Conservation (phyloP, 2,888 invertebrate genomes). For the Adelphocoris suturalis region DNA sequence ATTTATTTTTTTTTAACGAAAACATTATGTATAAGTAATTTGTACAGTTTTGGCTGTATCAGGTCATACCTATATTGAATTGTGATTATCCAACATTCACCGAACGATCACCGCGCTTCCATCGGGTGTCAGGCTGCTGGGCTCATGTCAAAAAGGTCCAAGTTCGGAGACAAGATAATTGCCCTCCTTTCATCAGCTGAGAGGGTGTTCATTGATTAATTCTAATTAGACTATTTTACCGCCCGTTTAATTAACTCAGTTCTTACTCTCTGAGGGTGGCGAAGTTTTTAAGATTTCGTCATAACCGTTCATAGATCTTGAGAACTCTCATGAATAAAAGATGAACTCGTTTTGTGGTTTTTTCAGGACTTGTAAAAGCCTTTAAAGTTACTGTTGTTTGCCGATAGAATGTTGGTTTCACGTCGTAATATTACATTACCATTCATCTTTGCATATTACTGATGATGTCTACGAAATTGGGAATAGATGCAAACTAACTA, state of each 20-base stretch:
- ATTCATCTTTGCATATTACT: too few relatives aligned
- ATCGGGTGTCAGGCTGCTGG: not conserved
- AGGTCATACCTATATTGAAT: too few relatives aligned
- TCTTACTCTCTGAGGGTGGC: not conserved
- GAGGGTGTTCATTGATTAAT: conserved; percentile 1
- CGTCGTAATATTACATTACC: too few relatives aligned
- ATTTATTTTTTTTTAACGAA: too few relatives aligned
- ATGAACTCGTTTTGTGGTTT: not conserved
- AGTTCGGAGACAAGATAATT: not conserved
- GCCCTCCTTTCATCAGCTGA: conserved; percentile 2
- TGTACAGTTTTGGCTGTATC: too few relatives aligned
- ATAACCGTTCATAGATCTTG: not conserved
- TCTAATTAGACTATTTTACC: not conserved
- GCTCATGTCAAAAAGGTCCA: not conserved
- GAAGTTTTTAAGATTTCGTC: not conserved
- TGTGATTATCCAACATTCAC: too few relatives aligned
- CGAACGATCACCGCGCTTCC: not conserved
- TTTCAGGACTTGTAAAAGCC: not conserved
- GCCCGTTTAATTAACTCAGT: not conserved
- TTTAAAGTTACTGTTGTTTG: too few relatives aligned
- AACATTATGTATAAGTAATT: too few relatives aligned
- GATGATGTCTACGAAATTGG: too few relatives aligned
- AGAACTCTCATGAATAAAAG: conserved; percentile 7
- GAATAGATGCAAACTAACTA: too few relatives aligned
- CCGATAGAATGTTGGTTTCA: too few relatives aligned